Conservation (phyloP, 2,113 vertebrate genomes). For the Ailuropoda melanoleuca region DNA sequence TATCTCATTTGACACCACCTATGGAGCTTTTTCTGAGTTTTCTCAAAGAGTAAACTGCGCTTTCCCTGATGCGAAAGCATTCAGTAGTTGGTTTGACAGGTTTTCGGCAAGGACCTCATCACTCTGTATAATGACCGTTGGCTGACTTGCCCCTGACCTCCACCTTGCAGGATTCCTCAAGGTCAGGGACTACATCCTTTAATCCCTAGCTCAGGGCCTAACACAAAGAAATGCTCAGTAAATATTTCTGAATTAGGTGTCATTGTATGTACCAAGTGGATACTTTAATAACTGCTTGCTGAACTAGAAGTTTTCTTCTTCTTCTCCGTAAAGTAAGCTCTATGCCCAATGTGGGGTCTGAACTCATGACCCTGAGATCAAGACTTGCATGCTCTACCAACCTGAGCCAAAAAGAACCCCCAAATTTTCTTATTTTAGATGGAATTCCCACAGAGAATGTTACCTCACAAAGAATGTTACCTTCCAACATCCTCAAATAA, state of each 20-base stretch:
- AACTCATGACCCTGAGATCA: background rate
- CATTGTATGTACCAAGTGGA: background rate
- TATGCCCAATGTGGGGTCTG: background rate
- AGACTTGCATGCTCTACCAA: background rate
- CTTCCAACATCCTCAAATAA: conserved; percentile 41
- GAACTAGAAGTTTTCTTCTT: background rate
- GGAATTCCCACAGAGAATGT: background rate
- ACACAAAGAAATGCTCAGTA: conserved; percentile 35
- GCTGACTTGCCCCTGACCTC: background rate
- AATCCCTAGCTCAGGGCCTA: background rate
- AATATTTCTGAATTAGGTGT: conserved; percentile 36
- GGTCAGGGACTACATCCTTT: background rate
- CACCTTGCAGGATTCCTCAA: background rate
- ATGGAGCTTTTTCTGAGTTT: background rate
- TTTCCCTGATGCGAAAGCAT: conserved; percentile 1
- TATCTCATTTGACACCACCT: conserved; percentile 10
- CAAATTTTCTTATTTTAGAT: background rate
- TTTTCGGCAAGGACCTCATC: background rate
- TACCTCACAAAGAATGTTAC: background rate
- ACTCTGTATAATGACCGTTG: background rate
- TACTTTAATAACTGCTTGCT: conserved; percentile 1
- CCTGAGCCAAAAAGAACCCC: background rate
- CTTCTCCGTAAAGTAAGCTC: background rate
- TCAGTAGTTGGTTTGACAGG: background rate
- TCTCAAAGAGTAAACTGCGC: background rate